Conservation (phyloP, 2,797 vertebrate species). For the Choloepus didactylus region DNA sequence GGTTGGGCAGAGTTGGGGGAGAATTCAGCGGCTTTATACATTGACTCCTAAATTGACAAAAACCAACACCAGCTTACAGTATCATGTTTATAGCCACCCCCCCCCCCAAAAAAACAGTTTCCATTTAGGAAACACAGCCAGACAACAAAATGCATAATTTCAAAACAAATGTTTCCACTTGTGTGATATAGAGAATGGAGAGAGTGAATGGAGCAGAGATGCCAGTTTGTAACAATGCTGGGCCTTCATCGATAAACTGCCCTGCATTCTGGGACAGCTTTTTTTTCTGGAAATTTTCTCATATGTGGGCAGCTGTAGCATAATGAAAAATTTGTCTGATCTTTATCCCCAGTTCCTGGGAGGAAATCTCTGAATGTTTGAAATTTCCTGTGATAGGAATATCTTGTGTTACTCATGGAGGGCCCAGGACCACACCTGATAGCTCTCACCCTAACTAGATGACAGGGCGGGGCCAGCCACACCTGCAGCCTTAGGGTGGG, state of each 20-base stretch:
- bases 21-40: slow-evolving; percentile 7
- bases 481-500: too few species aligned
- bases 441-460: too few species aligned
- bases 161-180: slow-evolving; percentile 60
- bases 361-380: too few species aligned
- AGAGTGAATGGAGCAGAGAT: neutral
- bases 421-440: too few species aligned
- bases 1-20: neutral
- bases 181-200: slow-evolving; percentile 24
- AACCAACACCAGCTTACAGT: neutral
- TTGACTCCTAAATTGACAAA: slow-evolving; percentile 23
- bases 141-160: neutral
- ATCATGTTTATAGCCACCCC: neutral
- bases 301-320: neutral
- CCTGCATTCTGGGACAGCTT: neutral
- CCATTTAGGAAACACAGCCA: neutral
- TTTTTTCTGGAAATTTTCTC: slow-evolving; percentile 8
- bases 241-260: slow-evolving; percentile 8
- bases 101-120: neutral
- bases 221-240: neutral
- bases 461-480: too few species aligned
- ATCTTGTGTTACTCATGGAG: too few species aligned
- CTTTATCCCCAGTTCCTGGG: too few species aligned
- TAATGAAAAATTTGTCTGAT: too few species aligned
- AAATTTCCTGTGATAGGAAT: too few species aligned